Conservation (phyloP, 2,888 invertebrate species). For the Halictus quadricinctus region DNA sequence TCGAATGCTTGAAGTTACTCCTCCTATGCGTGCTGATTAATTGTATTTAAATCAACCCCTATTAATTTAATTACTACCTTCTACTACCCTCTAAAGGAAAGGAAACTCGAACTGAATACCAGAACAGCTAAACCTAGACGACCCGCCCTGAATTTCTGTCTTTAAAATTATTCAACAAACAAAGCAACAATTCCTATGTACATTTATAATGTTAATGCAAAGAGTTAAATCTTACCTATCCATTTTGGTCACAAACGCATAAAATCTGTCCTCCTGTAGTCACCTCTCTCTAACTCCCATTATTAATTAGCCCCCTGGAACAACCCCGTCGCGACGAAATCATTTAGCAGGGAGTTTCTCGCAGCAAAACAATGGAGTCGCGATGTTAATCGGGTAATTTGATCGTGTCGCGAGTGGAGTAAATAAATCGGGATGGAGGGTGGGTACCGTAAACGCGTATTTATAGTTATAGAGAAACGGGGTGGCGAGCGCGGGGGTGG, state of each 20-base stretch:
- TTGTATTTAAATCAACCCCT: too few species aligned
- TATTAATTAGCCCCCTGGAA: neutral
- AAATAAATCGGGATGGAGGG: constrained; percentile 35
- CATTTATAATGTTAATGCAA: neutral
- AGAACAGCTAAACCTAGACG: neutral
- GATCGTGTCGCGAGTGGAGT: constrained; percentile 14
- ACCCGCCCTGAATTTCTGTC: neutral
- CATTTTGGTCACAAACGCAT: neutral
- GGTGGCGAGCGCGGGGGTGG: neutral
- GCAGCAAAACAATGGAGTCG: constrained; percentile 2
- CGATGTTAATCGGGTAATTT: constrained; percentile 30
- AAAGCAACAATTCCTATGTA: too few species aligned
- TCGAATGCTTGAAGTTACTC: too few species aligned
- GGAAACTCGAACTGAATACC: neutral
- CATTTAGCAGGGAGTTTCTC: neutral
- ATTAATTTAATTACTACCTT: too few species aligned
- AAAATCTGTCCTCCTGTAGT: neutral
- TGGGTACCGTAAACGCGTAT: constrained; percentile 33
- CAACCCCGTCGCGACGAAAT: neutral
- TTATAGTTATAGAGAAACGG: constrained; percentile 32
- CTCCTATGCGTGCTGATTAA: too few species aligned
- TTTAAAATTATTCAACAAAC: neutral
- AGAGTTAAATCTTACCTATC: neutral
- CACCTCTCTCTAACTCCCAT: neutral
- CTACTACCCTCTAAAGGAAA: neutral